Conservation (phyloP, 2,888 invertebrate genomes). For the Beris morrisii region DNA sequence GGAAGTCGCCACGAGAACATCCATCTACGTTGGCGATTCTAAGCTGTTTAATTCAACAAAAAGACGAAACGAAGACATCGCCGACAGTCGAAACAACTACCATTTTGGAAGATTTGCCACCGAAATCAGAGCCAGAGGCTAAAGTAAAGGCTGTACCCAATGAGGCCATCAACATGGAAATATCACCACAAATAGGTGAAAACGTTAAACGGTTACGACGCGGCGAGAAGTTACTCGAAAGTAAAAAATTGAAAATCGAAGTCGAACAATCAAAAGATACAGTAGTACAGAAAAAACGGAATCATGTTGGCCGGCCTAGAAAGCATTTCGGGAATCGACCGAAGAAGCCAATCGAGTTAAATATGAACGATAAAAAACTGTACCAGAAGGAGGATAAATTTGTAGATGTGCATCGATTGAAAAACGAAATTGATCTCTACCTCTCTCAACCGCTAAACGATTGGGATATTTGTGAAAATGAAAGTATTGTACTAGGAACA, state of each 20-base stretch:
- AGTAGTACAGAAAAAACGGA: not conserved
- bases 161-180: slow-evolving; percentile 48
- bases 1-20: slow-evolving; percentile 86
- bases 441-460: slow-evolving; percentile 43
- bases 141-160: slow-evolving; percentile 51
- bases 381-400: slow-evolving; percentile 45
- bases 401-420: slow-evolving; percentile 41
- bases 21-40: slow-evolving; percentile 85
- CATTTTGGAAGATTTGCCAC: no score
- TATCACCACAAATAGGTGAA: slow-evolving; percentile 53
- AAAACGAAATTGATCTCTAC: slow-evolving; percentile 53
- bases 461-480: slow-evolving; percentile 20
- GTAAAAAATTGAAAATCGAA: not conserved
- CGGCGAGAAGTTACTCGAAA: slow-evolving; percentile 46
- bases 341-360: slow-evolving; percentile 50
- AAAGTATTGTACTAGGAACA: slow-evolving; percentile 35
- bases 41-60: slow-evolving; percentile 62
- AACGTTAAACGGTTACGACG: slow-evolving; percentile 53
- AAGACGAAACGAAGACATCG: slow-evolving; percentile 39
- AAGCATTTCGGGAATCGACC: slow-evolving; percentile 26
- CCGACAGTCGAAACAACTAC: slow-evolving; percentile 39
- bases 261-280: not conserved
- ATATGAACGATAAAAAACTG: slow-evolving; percentile 46
- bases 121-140: slow-evolving; percentile 45
- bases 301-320: slow-evolving; percentile 9